Base-by-base conservation (phyloP, 1,140 invertebrate genomes). In the Dolichoris vasculosae region DNA sequence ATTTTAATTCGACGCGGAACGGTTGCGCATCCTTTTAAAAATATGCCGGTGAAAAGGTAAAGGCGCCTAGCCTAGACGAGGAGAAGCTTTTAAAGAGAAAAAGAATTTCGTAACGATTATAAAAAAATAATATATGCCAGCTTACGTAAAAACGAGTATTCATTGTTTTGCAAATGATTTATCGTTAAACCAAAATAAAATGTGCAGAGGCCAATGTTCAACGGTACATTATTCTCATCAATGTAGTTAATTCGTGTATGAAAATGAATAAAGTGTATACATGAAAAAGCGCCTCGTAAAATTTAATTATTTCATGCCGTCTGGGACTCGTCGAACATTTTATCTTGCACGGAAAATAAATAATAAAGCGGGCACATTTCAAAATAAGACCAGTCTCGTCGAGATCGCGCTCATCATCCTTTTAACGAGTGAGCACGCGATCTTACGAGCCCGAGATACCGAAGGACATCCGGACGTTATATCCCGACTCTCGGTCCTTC, bases 61-160 rank as follows among this genome's bases (percentile, higher is more conserved):
- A n/a, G 63, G 82, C 40, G n/a, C 82, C 32, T 83, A 63, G 32
- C 4, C 76, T 76, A 75, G 71, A 32, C 23, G 20, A 81, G 7
- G n/a, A 35, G 35, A 30, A 17, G 15, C 43, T 7, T 59, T 82
- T 59, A 7, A 75, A 83, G 63, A 11, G 40, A 48, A 48, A 32
- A 83, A 46, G 38, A 83, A 83, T 83, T 75, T 83, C 38, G 51
- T 83, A 83, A 83, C 15, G 23, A 83, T 76, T 76, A 76, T 51
- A 35, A 76, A 40, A 79, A n/a, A 26, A 63, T 69, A 81, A 71
- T 71, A 35, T 71, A 82, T 71, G 79, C 63, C 43, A 55, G 26
- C 48, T 82, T 82, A n/a, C 48, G 80, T 35, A 11, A 40, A 73
- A 81, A 46, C 9, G 64, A 38, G 69, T 73, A 82, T 82, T 73